A percentile compares a stretch with the other conserved stretches of the same genome.
These are phyloP conservation scores for Porites cylindrica DNA, from an alignment of 92 coral and sea anemone genomes.

Conservation along the genomic window DNA sequence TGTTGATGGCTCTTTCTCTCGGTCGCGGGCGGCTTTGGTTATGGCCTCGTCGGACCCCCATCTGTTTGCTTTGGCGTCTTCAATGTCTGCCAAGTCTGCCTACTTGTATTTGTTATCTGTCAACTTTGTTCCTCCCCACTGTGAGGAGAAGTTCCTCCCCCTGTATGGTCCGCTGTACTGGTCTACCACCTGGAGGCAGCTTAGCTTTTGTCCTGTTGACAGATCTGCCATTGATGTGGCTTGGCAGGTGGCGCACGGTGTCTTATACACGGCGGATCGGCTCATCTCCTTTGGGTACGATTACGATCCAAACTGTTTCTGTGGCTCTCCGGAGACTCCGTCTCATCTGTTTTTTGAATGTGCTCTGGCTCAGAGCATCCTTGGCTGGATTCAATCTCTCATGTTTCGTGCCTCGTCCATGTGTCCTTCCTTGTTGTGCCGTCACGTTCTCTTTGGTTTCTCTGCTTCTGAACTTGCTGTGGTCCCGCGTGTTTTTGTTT, in stretches of 20 bases:
- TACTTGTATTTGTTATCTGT: not conserved
- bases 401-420: not conserved
- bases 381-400: too few species aligned
- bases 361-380: too few species aligned
- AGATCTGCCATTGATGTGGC: not conserved
- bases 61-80: not conserved
- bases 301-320: slow-evolving; percentile 4
- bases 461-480: not conserved
- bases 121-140: not conserved
- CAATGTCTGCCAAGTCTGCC: not conserved
- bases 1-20: not conserved
- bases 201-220: not conserved
- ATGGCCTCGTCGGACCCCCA: not conserved
- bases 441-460: slow-evolving; percentile 26
- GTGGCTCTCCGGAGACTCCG: too few species aligned
- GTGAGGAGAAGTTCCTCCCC: not conserved
- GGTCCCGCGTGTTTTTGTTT: slow-evolving; percentile 31
- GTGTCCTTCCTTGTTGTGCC: not conserved
- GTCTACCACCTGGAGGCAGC: slow-evolving; percentile 3
- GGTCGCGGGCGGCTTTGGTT: not conserved
- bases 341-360: too few species aligned
- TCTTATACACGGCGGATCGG: slow-evolving; percentile 16
- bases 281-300: not conserved
- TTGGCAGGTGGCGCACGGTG: slow-evolving; percentile 28
- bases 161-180: slow-evolving; percentile 10